Evolutionary conservation across 2,113 vertebrate species (phyloP).

Genomic region (Lanius collurio): DNA sequence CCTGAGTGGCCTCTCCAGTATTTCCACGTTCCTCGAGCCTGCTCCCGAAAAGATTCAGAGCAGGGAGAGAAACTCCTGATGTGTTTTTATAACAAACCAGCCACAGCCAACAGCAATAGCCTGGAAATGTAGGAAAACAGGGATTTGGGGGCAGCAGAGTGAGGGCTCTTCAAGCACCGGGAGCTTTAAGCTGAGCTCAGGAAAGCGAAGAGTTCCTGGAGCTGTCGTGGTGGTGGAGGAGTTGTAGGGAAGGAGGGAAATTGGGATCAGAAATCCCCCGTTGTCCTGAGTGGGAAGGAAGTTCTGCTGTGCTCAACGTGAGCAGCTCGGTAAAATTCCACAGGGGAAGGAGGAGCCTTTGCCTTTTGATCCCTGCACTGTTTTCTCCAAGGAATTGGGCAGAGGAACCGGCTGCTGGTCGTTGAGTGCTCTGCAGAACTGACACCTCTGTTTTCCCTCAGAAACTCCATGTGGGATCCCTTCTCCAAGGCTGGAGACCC

Average conservation of each 20-base stretch:
- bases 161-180: fast-evolving
- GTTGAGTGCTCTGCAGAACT: not conserved
- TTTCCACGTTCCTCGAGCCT: not conserved
- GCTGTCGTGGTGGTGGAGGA: not conserved
- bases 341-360: not conserved
- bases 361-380: fast-evolving
- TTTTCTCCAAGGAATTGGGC: not conserved
- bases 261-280: not conserved
- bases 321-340: not conserved
- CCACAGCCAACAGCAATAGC: not conserved
- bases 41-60: not conserved
- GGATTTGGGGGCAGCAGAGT: not conserved
- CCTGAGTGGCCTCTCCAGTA: not conserved
- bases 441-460: not conserved
- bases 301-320: not conserved
- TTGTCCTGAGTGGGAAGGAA: not conserved
- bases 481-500: not conserved
- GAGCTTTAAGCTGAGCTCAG: not conserved
- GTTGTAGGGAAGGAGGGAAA: not conserved
- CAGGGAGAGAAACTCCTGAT: not conserved
- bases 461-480: not conserved
- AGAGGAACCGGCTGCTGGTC: not conserved
- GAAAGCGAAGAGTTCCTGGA: not conserved
- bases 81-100: not conserved
- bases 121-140: not conserved